These are phyloP conservation scores for Pseudomyrmex concolor DNA, from an alignment of 1,140 invertebrate species.

Conservation along the genomic window DNA sequence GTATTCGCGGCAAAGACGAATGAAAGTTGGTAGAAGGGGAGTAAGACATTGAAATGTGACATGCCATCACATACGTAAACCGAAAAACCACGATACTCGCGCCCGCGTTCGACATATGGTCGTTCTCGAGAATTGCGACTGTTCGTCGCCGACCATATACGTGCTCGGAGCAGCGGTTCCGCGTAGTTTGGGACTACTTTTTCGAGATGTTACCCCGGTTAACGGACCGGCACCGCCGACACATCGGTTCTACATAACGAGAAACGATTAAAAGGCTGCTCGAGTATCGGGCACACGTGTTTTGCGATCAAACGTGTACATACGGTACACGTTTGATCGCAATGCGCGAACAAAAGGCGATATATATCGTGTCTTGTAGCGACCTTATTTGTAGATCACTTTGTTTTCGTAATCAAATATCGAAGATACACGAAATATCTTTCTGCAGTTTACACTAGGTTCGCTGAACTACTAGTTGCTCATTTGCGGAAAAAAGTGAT, in stretches of 20 bases:
- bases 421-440: no score
- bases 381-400: slow-evolving; percentile 56
- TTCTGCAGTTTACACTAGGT: no score
- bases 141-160: slow-evolving; percentile 10
- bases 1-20: background rate
- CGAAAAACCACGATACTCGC: slow-evolving; percentile 66
- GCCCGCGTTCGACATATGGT: slow-evolving; percentile 74
- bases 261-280: slow-evolving; percentile 74
- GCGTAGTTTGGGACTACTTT: slow-evolving; percentile 80
- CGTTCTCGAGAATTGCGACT: slow-evolving; percentile 51
- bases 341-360: slow-evolving; percentile 12
- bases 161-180: slow-evolving; percentile 63
- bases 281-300: slow-evolving; percentile 78
- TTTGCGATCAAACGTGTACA: slow-evolving; percentile 72
- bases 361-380: slow-evolving; percentile 42
- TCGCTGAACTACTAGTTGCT: no score
- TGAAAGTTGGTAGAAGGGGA: slow-evolving; percentile 14
- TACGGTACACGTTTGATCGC: slow-evolving; percentile 10
- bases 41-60: slow-evolving; percentile 59
- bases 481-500: no score
- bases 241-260: slow-evolving; percentile 63
- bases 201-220: slow-evolving; percentile 70
- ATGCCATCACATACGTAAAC: slow-evolving; percentile 46
- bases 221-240: slow-evolving; percentile 63
- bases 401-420: background rate